Percentiles rank a stretch among this genome's conserved stretches.
These are phyloP conservation scores for Cladopsammia gracilis DNA, from an alignment of 64 coral and sea anemone species.

Conservation along the genomic window DNA sequence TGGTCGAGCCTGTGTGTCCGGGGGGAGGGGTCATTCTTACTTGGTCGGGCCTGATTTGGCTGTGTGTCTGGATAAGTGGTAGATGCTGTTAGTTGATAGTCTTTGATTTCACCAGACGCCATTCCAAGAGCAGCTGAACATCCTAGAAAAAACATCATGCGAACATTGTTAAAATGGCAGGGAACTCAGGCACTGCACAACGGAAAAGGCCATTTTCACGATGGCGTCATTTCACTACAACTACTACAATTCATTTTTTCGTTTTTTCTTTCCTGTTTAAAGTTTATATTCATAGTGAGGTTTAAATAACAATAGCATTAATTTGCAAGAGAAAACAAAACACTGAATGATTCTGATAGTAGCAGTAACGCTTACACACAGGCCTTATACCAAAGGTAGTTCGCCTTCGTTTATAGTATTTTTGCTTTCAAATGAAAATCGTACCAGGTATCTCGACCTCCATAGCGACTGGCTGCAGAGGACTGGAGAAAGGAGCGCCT, in stretches of 20 bases:
- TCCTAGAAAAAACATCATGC: conserved; percentile 40
- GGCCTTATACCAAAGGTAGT: no score
- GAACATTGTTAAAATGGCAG: background rate
- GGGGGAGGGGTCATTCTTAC: conserved; percentile 11
- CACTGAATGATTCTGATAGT: no score
- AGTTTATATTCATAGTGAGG: no score
- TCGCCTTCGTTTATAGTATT: background rate
- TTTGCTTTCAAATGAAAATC: background rate
- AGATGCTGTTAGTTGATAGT: conserved; percentile 92
- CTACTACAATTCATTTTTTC: no score
- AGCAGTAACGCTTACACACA: no score
- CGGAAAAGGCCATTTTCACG: no score
- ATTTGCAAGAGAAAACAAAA: no score
- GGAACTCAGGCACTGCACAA: no score
- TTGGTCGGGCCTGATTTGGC: conserved; percentile 71
- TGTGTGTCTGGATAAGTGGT: conserved; percentile 72
- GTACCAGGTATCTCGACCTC: conserved; percentile 53
- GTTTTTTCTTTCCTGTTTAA: no score
- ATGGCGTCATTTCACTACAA: no score
- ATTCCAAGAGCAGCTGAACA: conserved; percentile 80
- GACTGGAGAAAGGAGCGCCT: conserved; percentile 21
- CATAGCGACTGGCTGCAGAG: conserved; percentile 7
- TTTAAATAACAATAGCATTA: no score
- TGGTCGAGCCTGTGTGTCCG: conserved; percentile 72
- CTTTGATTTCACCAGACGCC: conserved; percentile 72